phyloP scores from a whole-genome alignment of 2,888 invertebrate genomes.

The Dryococelus australis region DNA sequence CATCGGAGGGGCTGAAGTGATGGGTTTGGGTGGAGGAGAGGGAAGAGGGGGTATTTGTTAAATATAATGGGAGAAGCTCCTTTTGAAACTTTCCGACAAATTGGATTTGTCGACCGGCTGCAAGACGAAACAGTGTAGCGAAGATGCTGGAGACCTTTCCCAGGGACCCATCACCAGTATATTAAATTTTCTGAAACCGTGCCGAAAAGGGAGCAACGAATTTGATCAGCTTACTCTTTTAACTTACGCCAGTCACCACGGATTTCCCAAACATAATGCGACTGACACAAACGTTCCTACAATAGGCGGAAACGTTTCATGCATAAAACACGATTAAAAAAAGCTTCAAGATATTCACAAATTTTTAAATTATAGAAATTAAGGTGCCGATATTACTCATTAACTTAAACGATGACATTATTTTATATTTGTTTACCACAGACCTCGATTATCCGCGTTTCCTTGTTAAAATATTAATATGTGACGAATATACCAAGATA shows the following conservation, averaged over 20 bases:
- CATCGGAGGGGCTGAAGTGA: background rate
- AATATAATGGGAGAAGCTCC: background rate
- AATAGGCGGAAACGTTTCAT: no score
- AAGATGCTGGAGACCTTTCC: background rate
- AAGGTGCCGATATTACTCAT: no score
- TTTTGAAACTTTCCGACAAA: slow-evolving; percentile 7
- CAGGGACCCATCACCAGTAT: background rate
- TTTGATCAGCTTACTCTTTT: background rate
- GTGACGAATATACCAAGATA: no score
- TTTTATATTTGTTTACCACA: no score
- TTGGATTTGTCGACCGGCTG: slow-evolving; percentile 11
- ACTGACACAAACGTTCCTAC: background rate
- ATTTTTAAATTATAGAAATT: no score
- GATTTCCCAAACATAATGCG: background rate
- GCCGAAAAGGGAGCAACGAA: no score
- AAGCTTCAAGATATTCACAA: no score
- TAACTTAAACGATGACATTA: no score
- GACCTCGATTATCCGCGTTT: no score
- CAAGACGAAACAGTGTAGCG: background rate
- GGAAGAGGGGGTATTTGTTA: background rate
- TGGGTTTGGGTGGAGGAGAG: background rate
- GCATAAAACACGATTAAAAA: no score
- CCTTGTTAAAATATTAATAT: no score
- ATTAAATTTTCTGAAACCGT: background rate
- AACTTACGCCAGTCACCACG: background rate